Percentiles rank a stretch among this genome's conserved stretches.
These are phyloP conservation scores for Bujurquina vittata DNA, from an alignment of 2,113 vertebrate species.

Conservation along the genomic window DNA sequence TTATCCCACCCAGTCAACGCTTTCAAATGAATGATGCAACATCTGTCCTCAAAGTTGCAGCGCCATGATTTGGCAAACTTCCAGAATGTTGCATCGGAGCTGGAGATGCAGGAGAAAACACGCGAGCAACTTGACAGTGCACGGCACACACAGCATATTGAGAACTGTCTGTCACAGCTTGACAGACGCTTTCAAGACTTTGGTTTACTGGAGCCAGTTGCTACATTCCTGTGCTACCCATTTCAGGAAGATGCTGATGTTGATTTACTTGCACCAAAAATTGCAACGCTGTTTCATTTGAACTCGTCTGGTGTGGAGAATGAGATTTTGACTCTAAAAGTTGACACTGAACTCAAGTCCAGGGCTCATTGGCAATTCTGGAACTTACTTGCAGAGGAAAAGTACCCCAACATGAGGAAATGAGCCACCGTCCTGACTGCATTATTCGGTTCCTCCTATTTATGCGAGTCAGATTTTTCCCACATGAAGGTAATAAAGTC, in stretches of 20 bases:
- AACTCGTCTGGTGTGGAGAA: no score
- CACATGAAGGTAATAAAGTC: no score
- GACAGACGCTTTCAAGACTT: constrained; percentile 22
- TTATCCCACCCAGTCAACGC: neutral
- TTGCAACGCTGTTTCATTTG: no score
- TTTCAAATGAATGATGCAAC: neutral
- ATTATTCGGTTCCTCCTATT: no score
- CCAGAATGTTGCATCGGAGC: neutral
- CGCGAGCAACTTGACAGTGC: constrained; percentile 5
- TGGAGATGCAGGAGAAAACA: neutral
- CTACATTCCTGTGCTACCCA: neutral
- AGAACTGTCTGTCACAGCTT: constrained; percentile 19
- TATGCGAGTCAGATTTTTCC: no score
- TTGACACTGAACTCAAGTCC: no score
- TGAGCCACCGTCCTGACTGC: no score
- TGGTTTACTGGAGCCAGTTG: constrained; percentile 6
- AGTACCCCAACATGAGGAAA: no score
- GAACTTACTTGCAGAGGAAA: no score
- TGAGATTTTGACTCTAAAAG: no score
- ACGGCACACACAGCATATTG: constrained; percentile 15
- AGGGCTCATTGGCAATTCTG: no score
- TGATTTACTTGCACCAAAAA: constrained; percentile 31
- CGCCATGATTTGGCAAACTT: constrained; percentile 16
- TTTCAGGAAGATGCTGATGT: constrained; percentile 36
- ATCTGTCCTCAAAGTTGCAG: neutral